Base-by-base conservation (phyloP, 2,888 invertebrate genomes). In the Sminthurides aquaticus region DNA sequence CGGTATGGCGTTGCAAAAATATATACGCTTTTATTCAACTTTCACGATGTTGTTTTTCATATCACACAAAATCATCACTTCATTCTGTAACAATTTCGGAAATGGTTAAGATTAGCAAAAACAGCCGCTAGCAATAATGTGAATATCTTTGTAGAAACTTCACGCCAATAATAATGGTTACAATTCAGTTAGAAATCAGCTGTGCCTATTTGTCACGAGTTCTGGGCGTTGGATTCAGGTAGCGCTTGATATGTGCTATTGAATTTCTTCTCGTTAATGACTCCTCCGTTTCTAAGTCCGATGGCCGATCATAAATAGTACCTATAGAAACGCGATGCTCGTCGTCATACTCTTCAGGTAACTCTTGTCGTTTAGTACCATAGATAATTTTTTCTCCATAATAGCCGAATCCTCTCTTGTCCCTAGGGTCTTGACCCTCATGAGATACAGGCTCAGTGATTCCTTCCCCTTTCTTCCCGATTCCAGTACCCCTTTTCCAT, bases 401-500 rank as follows among this genome's bases (percentile, higher is more conserved):
- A 62, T 58, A 74, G 26, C 74, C 74, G 56, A 74, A 58, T 5
- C 74, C 74, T 5, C 72, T 29, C 57, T 68, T 71, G 57, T 74
- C 74, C 3, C 49, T 57, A 2, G 72, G 69, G 54, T 61, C 60
- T 61, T 72, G 71, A 1, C 74, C 74, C 27, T 74, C 74, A 62
- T 61, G 63, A 18, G 66, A 63, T 27, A 74, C 49, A 8, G 74
- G 72, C 28, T 72, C 71, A 0, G 67, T 60, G 2, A 74, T 72
- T 22, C 74, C 74, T 2, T 62, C 65, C 1, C 59, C 65, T 1
- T 67, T 67, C 49, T 67, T 71, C 1, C 83, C 83, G 20, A 83
- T 75, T 80, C 79, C 76, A 82, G 67, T 27, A 82, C 72, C 65
- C 77, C 78, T 20, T 81, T 74, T 20, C 81, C 82, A 71, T 81